Base-by-base conservation (phyloP, 1,140 invertebrate genomes). In the Battus philenor region DNA sequence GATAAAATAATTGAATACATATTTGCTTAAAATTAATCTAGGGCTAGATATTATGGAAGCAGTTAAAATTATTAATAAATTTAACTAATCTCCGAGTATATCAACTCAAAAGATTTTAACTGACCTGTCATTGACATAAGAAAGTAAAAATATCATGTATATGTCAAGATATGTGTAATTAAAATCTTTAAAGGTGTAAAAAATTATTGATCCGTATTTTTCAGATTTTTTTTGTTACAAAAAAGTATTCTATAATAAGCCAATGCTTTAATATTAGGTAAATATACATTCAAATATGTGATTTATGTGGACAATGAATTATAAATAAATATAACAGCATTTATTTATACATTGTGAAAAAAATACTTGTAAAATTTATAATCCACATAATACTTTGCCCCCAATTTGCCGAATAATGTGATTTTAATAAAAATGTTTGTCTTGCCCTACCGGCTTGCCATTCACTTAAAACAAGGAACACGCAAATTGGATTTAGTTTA, bases 401-500 rank as follows among this genome's bases (percentile, higher is more conserved):
- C 20, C 7, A 22, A 22, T 22, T 4, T 22, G 3, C 20, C 3
- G 20, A 4, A 7, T 22, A 4, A 7, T 7, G 3, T 4, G 7
- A 7, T 4, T 4, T 7, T 3, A 22, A 22, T 4, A 22, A 22
- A 22, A 22, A 22, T 4, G 7, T 22, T 29, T 27, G 27, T 56
- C 58, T 56, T 60, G 57, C 57, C 57, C 31, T 20, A 29, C 15
- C 5, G 53, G 57, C 50, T 60, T 60, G 58, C 53, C 57, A 22
- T 48, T 44, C 26, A 10, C 10, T 4, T 3, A 27, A 9, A 26
- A 9, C n/a, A 8, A 27, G 10, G 8, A 27, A 27, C 7, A 7
- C n/a, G 8, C 24, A 27, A 27, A 2, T 27, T 27, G 24, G 3
- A 8, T 24, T 24, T 24, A 8, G 10, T 27, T 27, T 27, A 9